Evolutionary conservation across 2,888 invertebrate genomes (phyloP).

Genomic region (Tenthredo amoena): DNA sequence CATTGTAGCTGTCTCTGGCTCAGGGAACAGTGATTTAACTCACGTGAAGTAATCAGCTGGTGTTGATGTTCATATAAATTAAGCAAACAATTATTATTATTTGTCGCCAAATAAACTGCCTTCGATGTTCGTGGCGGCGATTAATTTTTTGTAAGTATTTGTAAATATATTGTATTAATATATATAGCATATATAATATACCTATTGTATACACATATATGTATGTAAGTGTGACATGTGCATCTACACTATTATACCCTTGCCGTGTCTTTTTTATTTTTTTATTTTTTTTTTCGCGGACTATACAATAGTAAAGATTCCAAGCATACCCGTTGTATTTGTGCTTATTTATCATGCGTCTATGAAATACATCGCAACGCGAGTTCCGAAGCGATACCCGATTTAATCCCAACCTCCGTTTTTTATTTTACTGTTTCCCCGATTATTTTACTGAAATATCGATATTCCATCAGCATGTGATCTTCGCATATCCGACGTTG

Average conservation of each 20-base stretch:
- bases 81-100: conserved; percentile 44
- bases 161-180: conserved; percentile 50
- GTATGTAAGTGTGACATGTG: neutral
- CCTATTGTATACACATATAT: neutral
- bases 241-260: neutral
- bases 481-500: too few species aligned
- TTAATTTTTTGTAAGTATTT: conserved; percentile 50
- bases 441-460: neutral
- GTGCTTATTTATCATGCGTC: neutral
- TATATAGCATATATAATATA: conserved; percentile 16
- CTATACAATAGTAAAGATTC: neutral
- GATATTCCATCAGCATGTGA: too few species aligned
- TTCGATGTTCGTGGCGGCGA: conserved; percentile 36
- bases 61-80: conserved; percentile 33
- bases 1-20: neutral
- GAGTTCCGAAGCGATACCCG: neutral
- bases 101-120: conserved; percentile 41
- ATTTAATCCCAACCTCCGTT: neutral
- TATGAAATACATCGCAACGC: neutral
- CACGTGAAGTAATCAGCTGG: neutral
- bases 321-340: neutral
- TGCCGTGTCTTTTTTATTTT: neutral
- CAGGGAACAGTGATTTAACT: conserved; percentile 9
- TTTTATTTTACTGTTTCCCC: neutral
- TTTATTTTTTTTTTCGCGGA: neutral